Evolutionary conservation across 2,797 vertebrate species (phyloP), one percentile per base, ranked within the genome.

Genomic region (Xyrichtys novacula): DNA sequence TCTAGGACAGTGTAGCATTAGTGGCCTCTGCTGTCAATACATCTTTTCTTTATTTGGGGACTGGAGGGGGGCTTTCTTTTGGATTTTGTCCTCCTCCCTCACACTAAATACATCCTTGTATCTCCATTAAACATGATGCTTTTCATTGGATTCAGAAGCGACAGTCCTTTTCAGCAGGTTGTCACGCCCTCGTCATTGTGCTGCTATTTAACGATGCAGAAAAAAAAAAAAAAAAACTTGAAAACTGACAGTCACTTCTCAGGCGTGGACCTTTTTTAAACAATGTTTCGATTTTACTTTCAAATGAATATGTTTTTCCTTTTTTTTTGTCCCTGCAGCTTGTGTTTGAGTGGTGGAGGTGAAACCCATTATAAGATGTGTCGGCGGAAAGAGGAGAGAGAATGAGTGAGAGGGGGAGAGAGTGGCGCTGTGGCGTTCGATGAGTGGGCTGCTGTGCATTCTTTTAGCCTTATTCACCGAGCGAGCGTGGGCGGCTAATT

Each of bases 391-490:
- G 82, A 74, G 76, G 72, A 71, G 81, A 70, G 82, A 81, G 76
- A 70, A 59, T 58, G 81, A 75, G 80, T 28, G 80, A 77, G 78
- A 48, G 76, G 50, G 78, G 56, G 84, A 66, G 72, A 46, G 83
- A 81, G 89, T 71, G 77, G 83, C 74, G 80, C 62, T 74, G 85
- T 85, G 89, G 87, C 70, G 86, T 86, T 87, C 56, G 40, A 66
- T 84, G 92, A 92, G 92, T 93, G 91, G 93, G 93, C 82, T 86
- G 92, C 76, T 77, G 11, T 81, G 81, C 92, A 94, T 95, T 94
- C 90, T 94, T 94, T 91, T 75, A 84, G 87, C 90, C 91, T 94
- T 92, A 94, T 94, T 94, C 94, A 94, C 85, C 75, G 76, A 57
- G 74, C 61, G 42, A 65, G 89, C 56, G 93, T 94, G 85, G 93